Evolutionary conservation across 2,888 invertebrate genomes (phyloP), one percentile per base, ranked within the genome.

Genomic region (Trichogramma dendrolimi): DNA sequence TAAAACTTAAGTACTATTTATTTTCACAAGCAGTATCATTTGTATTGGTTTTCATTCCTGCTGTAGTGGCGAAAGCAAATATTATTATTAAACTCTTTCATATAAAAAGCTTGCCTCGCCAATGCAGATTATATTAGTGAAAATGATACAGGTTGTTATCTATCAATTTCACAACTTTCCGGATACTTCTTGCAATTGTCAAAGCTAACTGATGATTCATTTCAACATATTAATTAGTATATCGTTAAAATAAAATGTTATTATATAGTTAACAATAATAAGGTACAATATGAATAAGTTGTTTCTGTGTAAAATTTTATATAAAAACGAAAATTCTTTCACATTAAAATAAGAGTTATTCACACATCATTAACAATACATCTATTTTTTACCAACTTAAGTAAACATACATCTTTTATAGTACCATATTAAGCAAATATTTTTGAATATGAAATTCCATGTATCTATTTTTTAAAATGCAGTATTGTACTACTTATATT

Each of bases 71-170:
- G 27, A 43, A 61, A 64, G 58, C 61, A 41, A 39, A 41, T 56
- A 61, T 55, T 58, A 27, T 27, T 27, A 59, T 62, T 62, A 64
- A 60, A 67, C 55, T 64, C 49, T 61, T 42, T 44, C 60, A 62
- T 53, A 61, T 40, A 49, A 62, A 66, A 60, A 61, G 58, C 55
- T 65, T 65, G 51, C 38, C 55, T 65, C 61, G 59, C 11, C 51
- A 52, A 5, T 41, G 61, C 47, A 56, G 58, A 27, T 27, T 2
- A 27, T 27, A 27, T 27, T 27, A 27, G 27, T 27, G 27, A 27
- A 27, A 27, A 27, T 27, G 27, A 27, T 27, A 27, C 27, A 27
- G 27, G 27, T 27, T 2, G 27, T 27, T 27, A 27, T 27, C 27
- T 2, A 27, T 27, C 27, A 27, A 27, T 27, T 27, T 27, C 27